Percentiles rank a stretch among this genome's conserved stretches.
phyloP scores from a whole-genome alignment of 2,888 invertebrate genomes.

The Latrodectus hesperus region DNA sequence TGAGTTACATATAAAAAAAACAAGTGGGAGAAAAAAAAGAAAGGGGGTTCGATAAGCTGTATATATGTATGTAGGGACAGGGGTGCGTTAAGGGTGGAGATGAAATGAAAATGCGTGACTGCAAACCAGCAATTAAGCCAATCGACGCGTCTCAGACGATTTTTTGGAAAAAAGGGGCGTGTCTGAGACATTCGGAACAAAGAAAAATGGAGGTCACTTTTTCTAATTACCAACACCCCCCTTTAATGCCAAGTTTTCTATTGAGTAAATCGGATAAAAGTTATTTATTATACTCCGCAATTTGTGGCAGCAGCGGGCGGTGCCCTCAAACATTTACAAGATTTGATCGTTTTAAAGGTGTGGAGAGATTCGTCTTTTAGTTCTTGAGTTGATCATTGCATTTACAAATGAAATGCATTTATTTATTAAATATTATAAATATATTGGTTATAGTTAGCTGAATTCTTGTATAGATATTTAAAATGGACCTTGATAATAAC shows the following conservation, averaged over 20 bases:
- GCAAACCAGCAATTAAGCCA: conserved; percentile 61
- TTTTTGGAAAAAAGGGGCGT: conserved; percentile 51
- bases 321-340: neutral
- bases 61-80: neutral
- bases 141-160: conserved; percentile 56
- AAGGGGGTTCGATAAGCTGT: neutral
- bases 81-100: conserved; percentile 36
- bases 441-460: too few species aligned
- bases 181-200: conserved; percentile 33
- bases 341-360: conserved; percentile 53
- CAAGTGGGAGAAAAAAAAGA: neutral
- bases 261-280: neutral
- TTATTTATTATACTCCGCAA: conserved; percentile 4
- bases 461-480: too few species aligned
- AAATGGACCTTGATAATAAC: too few species aligned
- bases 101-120: conserved; percentile 54
- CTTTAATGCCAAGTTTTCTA: conserved; percentile 30
- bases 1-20: neutral
- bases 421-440: too few species aligned
- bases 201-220: conserved; percentile 52
- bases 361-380: conserved; percentile 1
- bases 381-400: too few species aligned
- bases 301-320: neutral
- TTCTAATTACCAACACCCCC: conserved; percentile 59
- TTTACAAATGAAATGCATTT: too few species aligned